Base-by-base conservation (phyloP, 2,113 vertebrate species). In the Lamprologus speciosus region DNA sequence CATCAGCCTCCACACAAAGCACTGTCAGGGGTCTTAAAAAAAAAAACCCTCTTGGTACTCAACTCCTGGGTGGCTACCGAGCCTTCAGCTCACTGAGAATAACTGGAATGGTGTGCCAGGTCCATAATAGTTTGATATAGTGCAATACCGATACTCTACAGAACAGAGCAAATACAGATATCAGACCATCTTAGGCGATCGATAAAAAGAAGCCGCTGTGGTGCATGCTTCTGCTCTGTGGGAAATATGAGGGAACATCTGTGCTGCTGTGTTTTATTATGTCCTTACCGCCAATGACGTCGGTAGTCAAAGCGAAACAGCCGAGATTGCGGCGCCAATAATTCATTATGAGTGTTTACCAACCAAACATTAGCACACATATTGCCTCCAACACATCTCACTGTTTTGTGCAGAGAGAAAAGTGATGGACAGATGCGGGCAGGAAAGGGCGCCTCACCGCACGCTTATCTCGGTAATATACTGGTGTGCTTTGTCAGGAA, bases 1-100 rank as follows among this genome's bases (percentile, higher is more conserved):
- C 94, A 94, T 93, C 87, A 92, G 93, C 90, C 87, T 91, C 83
- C 73, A 92, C 90, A 92, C 89, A 93, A 91, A 90, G 84, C 84
- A 51, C 84, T 60, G 57, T 33, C 87, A 33, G 85, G 85, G 81
- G 88, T 84, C 90, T 86, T 82, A 85, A 85, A 81, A 42, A 28
- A 28, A 85, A 40, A 10, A 86, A 0, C 0, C 8, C 55, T 91
- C 75, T 65, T 7, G 63, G 83, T 68, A 58, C 83, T 82, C n/a
- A 2, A 81, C 54, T 81, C 9, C 4, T 16, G 81, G 42, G 40
- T 21, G 19, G 89, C 45, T 84, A 88, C 85, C 26, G 23, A 87
- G 68, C 85, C 87, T 83, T 90, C 68, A 10, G 65, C 86, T 89
- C 58, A 3, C 75, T 79, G 85, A 81, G 81, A 86, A 85, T 85